Evolutionary conservation across 2,888 invertebrate genomes (phyloP), one percentile per base, ranked within the genome.

Genomic region (Aleiodes leptofemur): DNA sequence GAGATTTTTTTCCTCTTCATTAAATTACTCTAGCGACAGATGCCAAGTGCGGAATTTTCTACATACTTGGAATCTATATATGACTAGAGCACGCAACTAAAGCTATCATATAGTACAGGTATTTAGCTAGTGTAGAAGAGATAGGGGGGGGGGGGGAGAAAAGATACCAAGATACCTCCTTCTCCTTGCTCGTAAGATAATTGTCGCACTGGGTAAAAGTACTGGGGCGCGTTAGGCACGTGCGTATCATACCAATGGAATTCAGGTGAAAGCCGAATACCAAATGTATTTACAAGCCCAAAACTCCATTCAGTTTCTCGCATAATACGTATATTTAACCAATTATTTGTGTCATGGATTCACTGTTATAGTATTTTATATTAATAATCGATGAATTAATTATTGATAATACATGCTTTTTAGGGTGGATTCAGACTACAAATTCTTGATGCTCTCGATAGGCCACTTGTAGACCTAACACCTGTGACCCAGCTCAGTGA

Each of bases 381-480:
- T 69, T 29, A 11, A 64, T 16, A 8, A 31, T 43, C 11, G n/a
- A 23, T 77, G 51, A 66, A 71, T 71, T 13, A 23, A 74, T 76
- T 53, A 50, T 48, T 69, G 8, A 51, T 23, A 23, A 78, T 82
- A 77, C 77, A 74, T 82, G 84, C 84, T 82, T 80, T 83, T 76
- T 90, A 98, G 98, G 98, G 98, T 80, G 98, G 98, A 69, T 97
- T 95, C 89, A 95, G 95, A 85, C 90, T 98, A 76, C 95, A 98
- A 88, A 92, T 98, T 73, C 90, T 98, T 84, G 97, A 98, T 89
- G 92, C 93, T 76, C 91, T 96, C 80, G 96, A 97, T 86, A 91
- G 97, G 83, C 96, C 96, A 8, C 92, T 97, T 16, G 90, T 96
- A 83, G 96, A 96, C 88, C 91, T 96, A 83, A 97, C 97, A 0